Base-by-base conservation (phyloP, 1,140 invertebrate species). In the Sinella curviseta region DNA sequence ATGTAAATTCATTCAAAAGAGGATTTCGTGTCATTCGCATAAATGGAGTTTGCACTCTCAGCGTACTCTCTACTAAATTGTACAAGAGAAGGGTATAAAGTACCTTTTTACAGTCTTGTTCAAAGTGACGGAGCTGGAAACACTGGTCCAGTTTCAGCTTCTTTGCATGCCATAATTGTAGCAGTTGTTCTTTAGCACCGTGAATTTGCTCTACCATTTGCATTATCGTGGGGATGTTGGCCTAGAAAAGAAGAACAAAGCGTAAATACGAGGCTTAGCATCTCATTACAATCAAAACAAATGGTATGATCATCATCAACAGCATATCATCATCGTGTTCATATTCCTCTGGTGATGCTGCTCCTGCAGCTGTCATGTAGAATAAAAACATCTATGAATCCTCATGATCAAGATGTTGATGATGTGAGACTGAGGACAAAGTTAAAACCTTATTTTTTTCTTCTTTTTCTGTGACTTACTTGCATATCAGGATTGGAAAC, bases 101-200 rank as follows among this genome's bases (percentile, higher is more conserved):
- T 70, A 94, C 93, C 90, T 98, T 97, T 86, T 98, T 95, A 83
- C 95, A 97, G 87, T 99, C 97, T 87, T 97, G 95, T 88, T 99
- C 97, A 86, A 98, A 99, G 20, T 98, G 89, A 73, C 96, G 90
- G 79, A 98, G 89, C 85, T 99, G 97, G 86, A 97, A 94, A 86
- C 96, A 97, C 86, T 98, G 96, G 86, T 98, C 96, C 76, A 99
- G 89, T 86, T 96, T 95, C 77, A 93, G 89, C 86, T 96, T 96
- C 85, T 97, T 96, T 82, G 94, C 93, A 84, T 96, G 94, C 96
- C 97, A 99, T 33, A 97, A 88, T 85, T 97, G 95, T 54, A 96
- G 89, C 16, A 98, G 90, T 84, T 97, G 94, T 84, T 95, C 94
- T 84, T 97, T 94, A 0, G 94, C 93, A 1, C 93, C 92, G 83